Conservation (phyloP, 2,888 invertebrate species). For the Phrixothrix hirtus region DNA sequence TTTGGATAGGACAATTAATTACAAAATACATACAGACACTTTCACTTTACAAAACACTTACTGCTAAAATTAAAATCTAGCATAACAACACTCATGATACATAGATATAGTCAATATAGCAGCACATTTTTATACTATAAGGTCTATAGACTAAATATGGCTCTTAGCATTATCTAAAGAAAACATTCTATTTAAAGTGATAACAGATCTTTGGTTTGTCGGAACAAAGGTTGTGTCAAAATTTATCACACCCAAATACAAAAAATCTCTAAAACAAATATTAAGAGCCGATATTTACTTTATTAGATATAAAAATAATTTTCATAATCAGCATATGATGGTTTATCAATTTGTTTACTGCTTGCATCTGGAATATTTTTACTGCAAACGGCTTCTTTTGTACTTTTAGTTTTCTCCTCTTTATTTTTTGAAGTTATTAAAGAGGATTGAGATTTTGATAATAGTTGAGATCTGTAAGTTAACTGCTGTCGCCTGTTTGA, state of each 20-base stretch:
- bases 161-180: background rate
- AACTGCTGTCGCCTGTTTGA: conserved; percentile 54
- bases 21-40: conserved; percentile 4
- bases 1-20: conserved; percentile 23
- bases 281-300: background rate
- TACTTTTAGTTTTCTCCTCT: conserved; percentile 40
- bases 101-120: conserved; percentile 1
- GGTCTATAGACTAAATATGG: too few species aligned
- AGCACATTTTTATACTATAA: too few species aligned
- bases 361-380: conserved; percentile 28
- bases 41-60: conserved; percentile 11
- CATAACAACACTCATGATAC: conserved; percentile 4
- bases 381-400: conserved; percentile 45
- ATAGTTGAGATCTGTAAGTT: conserved; percentile 45
- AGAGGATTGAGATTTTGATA: conserved; percentile 53
- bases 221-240: conserved; percentile 5
- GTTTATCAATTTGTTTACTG: conserved; percentile 37
- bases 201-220: conserved; percentile 13
- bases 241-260: conserved; percentile 16
- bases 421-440: conserved; percentile 46
- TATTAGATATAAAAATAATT: conserved; percentile 69
- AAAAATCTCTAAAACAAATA: too few species aligned
- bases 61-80: conserved; percentile 1
- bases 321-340: conserved; percentile 66
- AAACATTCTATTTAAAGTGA: background rate